Evolutionary conservation across 2,888 invertebrate species (phyloP), one percentile per base, ranked within the genome.

Genomic region (Crocallis elinguaria): DNA sequence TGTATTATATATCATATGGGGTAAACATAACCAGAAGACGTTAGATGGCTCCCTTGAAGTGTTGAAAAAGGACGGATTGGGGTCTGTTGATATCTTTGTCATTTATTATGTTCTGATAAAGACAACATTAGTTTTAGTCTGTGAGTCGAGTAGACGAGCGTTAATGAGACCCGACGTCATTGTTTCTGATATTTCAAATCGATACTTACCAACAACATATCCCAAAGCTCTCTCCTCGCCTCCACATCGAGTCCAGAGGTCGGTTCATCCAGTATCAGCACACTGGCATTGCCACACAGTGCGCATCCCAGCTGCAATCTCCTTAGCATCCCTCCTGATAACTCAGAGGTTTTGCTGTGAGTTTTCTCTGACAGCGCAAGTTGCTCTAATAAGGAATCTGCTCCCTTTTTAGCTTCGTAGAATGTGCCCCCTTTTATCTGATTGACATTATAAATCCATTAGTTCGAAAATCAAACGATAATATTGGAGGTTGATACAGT

Each of bases 181-280:
- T n/a, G n/a, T n/a, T n/a, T n/a, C n/a, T n/a, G n/a, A 23, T 23
- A 23, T 23, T 23, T 7, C 7, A 23, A 8, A 3, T n/a, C n/a
- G n/a, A 23, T 32, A 13, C 11, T 49, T 8, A 30, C 49, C 43
- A 35, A n/a, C 12, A 49, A 19, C 36, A 49, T 29, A 23, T 52
- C 50, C 50, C 55, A 55, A 3, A 55, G 55, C 19, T 45, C 55
- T 19, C 55, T 36, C 8, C 55, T 90, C 3, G 96, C 95, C 78
- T 96, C 95, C 3, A 96, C 95, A 79, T 97, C 97, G 79, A 97
- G 93, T n/a, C 97, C 52, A 0, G 96, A 95, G 0, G 96, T 96
- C 7, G 96, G 96, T 72, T 95, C 95, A 71, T 95, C 95, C 64
- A 95, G 83, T 56, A 95, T 92, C 30, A 95, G 62, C 3, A 66